phyloP scores from a whole-genome alignment of 2,797 vertebrate species.

The Enteromius viviparus region DNA sequence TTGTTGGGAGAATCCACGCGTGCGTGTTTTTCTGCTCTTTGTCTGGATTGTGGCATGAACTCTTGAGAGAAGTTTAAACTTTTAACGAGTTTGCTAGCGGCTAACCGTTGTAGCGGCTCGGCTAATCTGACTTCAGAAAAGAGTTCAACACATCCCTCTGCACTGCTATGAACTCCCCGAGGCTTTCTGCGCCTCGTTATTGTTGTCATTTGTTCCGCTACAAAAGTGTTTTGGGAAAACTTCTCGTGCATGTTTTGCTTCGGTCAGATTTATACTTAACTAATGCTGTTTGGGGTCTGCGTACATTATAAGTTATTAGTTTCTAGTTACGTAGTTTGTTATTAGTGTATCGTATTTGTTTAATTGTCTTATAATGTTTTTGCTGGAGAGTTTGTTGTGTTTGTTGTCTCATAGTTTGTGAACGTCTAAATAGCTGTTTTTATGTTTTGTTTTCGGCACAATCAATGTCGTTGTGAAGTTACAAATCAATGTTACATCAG shows the following conservation, averaged over 20 bases:
- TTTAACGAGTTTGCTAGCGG: slow-evolving; percentile 39
- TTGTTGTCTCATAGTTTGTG: background rate
- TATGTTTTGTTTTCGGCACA: background rate
- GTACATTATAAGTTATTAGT: background rate
- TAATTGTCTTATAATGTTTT: background rate
- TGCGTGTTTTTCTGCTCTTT: background rate
- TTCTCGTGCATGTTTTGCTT: background rate
- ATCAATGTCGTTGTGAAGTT: too few relatives aligned
- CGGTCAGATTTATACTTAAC: background rate
- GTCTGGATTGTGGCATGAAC: background rate
- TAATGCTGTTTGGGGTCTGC: background rate
- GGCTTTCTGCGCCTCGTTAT: background rate
- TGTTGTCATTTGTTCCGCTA: background rate
- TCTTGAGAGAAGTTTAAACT: slow-evolving; percentile 5
- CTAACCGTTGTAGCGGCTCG: slow-evolving; percentile 36
- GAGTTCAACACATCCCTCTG: background rate
- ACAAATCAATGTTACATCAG: background rate
- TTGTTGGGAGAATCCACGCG: background rate
- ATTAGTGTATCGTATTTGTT: background rate
- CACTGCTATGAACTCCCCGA: background rate
- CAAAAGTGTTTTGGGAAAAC: background rate
- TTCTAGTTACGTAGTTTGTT: too few relatives aligned
- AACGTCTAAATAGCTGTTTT: background rate
- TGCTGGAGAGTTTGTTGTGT: background rate
- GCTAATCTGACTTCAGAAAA: slow-evolving; percentile 30